Base-by-base conservation (phyloP, 64 coral and sea anemone species). In the Trachythela sp. region DNA sequence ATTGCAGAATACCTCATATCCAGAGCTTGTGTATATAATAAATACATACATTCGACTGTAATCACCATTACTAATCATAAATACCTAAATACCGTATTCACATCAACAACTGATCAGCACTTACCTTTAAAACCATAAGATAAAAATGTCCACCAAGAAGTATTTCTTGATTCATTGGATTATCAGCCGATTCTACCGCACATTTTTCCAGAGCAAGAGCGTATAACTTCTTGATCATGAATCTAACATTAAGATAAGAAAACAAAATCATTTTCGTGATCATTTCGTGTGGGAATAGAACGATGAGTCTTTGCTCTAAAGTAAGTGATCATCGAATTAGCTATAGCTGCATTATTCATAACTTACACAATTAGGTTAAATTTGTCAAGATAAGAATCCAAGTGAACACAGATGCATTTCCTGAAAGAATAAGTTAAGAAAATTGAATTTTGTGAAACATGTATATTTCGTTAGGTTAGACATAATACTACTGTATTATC, bases 361-460 rank as follows among this genome's bases (percentile, higher is more conserved):
- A 92, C 93, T 99, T 91, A 99, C 96, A 88, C 88, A 26, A 99
- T 84, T 48, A 99, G 88, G 60, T 99, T 99, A 85, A 95, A 99
- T 88, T 99, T 99, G 87, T 99, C 96, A 84, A 88, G 36, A 50
- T 86, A 48, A 2, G 91, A 90, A 54, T 99, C 91, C 84, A 99
- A 77, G 83, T 99, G 96, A 87, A 95, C 85, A 64, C 96, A 99
- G 39, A 99, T 87, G 91, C 96, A 99, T 39, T 99, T 86, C 40
- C 96, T 99, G 84, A 43, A 70, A 85, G 84, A 86, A 49, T n/a
- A n/a, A n/a, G n/a, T n/a, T n/a, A n/a, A n/a, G n/a, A 36, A 52
- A 88, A 64, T 70, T 29, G 14, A 48, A 35, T 15, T 36, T n/a
- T n/a, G n/a, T n/a, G n/a, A n/a, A n/a, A n/a, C n/a, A n/a, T n/a